Conservation (phyloP, 2,113 vertebrate genomes). For the Cromileptes altivelis region DNA sequence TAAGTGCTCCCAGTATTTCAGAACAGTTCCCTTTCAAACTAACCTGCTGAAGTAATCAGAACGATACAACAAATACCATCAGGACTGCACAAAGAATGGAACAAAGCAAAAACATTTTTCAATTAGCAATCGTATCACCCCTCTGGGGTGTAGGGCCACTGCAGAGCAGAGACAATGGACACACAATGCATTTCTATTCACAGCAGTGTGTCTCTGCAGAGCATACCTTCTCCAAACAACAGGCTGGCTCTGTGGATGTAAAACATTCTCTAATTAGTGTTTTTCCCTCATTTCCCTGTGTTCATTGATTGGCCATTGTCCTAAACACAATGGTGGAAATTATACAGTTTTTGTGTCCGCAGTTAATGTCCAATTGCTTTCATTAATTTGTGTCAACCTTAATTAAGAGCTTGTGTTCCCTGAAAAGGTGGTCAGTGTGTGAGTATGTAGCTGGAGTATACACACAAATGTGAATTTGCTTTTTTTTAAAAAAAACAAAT, state of each 20-base stretch:
- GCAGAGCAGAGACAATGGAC: constrained; percentile 47
- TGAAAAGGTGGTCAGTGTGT: not conserved
- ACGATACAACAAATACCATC: constrained; percentile 34
- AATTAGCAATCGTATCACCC: constrained; percentile 55
- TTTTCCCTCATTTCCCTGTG: constrained; percentile 59
- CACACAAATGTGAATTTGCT: not conserved
- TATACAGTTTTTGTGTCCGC: constrained; percentile 19
- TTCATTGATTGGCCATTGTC: constrained; percentile 76
- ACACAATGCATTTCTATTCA: constrained; percentile 39
- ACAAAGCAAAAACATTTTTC: constrained; percentile 50
- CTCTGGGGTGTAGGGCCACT: constrained; percentile 30
- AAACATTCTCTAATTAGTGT: constrained; percentile 73
- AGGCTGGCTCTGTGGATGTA: constrained; percentile 37
- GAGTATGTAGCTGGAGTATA: not conserved
- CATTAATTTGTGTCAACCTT: constrained; percentile 43
- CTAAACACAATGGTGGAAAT: constrained; percentile 70
- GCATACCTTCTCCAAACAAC: constrained; percentile 46
- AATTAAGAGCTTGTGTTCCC: constrained; percentile 44
- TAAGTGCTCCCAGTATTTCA: constrained; percentile 12
- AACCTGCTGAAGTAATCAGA: constrained; percentile 53
- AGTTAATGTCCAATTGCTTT: constrained; percentile 49
- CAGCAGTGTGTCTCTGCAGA: constrained; percentile 27
- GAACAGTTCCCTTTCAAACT: constrained; percentile 18
- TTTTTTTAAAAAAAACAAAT: no score
- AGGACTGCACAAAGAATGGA: constrained; percentile 18